Evolutionary conservation across 1,140 invertebrate genomes (phyloP), one percentile per base, ranked within the genome.

Genomic region (Heliconius himera): DNA sequence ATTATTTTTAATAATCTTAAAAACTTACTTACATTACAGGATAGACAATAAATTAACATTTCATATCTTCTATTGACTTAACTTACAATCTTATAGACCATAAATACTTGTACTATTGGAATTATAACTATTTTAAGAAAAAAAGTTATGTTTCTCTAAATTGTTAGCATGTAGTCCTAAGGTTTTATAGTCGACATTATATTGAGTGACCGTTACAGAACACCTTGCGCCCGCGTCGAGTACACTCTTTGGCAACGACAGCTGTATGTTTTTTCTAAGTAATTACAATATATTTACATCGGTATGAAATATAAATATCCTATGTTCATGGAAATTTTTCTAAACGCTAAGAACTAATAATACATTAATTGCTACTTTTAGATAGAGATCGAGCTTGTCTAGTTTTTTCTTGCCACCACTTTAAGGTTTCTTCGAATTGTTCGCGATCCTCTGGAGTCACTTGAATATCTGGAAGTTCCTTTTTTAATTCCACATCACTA

Each of bases 371-470:
- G 72, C 82, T 90, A 80, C 54, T 85, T 85, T 88, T 92, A 77
- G 83, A 73, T 16, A 91, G 36, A 8, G 86, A 78, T 82, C 88
- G 90, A 33, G 86, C 86, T 85, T 91, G 89, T 79, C 87, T 88
- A 26, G 93, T 94, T 82, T 94, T 94, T 79, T 94, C 93, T 81
- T 94, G 92, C 93, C 93, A 94, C 93, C 93, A 94, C 84, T 94
- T 94, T n/a, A 94, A 79, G 3, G 93, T 94, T 80, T 94, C 93
- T 80, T 94, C 93, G 78, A 94, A 93, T 70, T 94, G 92, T 80
- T 93, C 92, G 66, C 93, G 87, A 74, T 94, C 93, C 84, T 94
- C 93, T 8, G 92, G 91, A 46, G 91, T 93, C 26, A 94, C 91
- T 78, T 94, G 91, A 36, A 94, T 93, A 74, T 94, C 93, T 76